A percentile compares a stretch with the other conserved stretches of the same genome.
Conservation (phyloP, 2,888 invertebrate species). For the Adelphocoris suturalis region DNA sequence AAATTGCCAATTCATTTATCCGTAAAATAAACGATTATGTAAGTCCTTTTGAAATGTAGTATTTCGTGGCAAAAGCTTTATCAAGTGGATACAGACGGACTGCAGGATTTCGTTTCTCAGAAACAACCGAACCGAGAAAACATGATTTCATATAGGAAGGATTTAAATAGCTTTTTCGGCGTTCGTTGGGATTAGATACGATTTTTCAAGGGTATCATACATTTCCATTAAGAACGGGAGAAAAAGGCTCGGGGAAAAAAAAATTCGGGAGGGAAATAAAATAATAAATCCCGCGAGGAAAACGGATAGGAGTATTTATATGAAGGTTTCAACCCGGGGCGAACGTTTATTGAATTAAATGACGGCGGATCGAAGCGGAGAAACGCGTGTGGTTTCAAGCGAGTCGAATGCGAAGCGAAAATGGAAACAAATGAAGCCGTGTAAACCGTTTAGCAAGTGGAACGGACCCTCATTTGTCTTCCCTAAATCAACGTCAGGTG, state of each 20-base stretch:
- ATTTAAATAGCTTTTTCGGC: not conserved
- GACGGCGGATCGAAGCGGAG: constrained; percentile 2
- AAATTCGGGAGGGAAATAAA: not conserved
- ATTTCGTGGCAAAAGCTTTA: too few relatives aligned
- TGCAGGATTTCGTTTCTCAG: not conserved
- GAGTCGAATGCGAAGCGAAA: constrained; percentile 6
- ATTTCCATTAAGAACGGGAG: constrained; percentile 1
- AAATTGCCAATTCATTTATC: too few relatives aligned
- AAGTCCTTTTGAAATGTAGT: too few relatives aligned
- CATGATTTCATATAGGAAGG: not conserved
- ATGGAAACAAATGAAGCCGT: constrained; percentile 67
- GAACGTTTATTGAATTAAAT: constrained; percentile 49
- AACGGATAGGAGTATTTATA: constrained; percentile 21
- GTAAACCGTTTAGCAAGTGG: constrained; percentile 58
- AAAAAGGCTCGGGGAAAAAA: not conserved
- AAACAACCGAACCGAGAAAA: not conserved
- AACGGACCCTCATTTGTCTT: constrained; percentile 66
- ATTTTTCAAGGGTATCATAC: constrained; percentile 32
- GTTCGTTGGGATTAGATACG: constrained; percentile 34
- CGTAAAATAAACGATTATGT: too few relatives aligned
- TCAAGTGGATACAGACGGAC: not conserved
- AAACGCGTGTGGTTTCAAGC: not conserved
- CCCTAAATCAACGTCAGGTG: constrained; percentile 68
- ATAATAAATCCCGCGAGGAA: constrained; percentile 25
- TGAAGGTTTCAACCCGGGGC: constrained; percentile 22